A percentile compares a stretch with the other conserved stretches of the same genome.
Conservation (phyloP, 2,888 invertebrate genomes). For the Apamea anceps region DNA sequence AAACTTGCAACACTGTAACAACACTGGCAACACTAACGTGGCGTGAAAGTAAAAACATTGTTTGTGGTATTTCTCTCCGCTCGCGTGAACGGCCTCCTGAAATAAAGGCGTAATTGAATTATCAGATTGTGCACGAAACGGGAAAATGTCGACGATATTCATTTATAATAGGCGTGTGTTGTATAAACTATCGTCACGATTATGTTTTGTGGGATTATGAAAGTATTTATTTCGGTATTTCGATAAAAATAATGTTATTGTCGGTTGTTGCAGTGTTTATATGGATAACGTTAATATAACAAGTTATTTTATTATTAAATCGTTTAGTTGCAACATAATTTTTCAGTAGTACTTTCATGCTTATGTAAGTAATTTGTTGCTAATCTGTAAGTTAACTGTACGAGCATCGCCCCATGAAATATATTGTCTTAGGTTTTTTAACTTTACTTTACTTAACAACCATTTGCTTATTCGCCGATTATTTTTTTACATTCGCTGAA, state of each 20-base stretch:
- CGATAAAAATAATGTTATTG: conserved; percentile 40
- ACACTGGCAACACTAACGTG: conserved; percentile 52
- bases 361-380: not conserved
- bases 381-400: not conserved
- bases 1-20: conserved; percentile 54
- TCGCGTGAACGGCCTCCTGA: conserved; percentile 62
- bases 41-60: conserved; percentile 65
- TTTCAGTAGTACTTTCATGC: not conserved
- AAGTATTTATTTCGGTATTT: conserved; percentile 50
- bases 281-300: conserved; percentile 22
- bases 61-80: conserved; percentile 57
- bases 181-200: conserved; percentile 64
- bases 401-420: too few relatives aligned
- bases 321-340: not conserved
- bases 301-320: not conserved
- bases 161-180: conserved; percentile 62
- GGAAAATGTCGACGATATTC: conserved; percentile 62
- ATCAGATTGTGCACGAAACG: conserved; percentile 67
- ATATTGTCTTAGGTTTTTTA: too few relatives aligned
- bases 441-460: too few relatives aligned
- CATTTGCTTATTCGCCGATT: too few relatives aligned
- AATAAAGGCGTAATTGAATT: conserved; percentile 70
- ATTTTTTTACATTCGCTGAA: too few relatives aligned
- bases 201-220: conserved; percentile 50
- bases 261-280: conserved; percentile 14